These are phyloP conservation scores for Ranitomeya imitator DNA, from an alignment of 2,113 vertebrate genomes.

Conservation along the genomic window DNA sequence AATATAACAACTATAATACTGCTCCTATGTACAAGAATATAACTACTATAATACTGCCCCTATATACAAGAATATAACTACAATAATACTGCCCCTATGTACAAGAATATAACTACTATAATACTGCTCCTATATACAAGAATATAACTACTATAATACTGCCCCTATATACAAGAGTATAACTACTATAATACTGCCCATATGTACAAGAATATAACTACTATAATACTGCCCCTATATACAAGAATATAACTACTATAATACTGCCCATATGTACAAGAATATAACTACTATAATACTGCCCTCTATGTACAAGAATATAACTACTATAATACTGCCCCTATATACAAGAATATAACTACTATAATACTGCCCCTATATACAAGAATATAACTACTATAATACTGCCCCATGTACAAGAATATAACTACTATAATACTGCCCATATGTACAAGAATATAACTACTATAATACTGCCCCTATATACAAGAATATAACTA, in stretches of 20 bases:
- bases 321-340: conserved; percentile 9
- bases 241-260: no score
- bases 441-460: neutral
- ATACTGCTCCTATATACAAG: neutral
- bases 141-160: conserved; percentile 15
- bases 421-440: conserved; percentile 5
- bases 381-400: conserved; percentile 11
- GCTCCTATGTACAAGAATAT: no score
- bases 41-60: no score
- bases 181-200: no score
- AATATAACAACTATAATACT: no score
- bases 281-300: no score
- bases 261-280: no score
- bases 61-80: no score
- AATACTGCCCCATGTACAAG: neutral
- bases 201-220: no score
- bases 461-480: neutral
- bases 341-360: neutral
- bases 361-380: neutral
- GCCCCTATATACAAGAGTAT: neutral
- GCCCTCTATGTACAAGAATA: neutral
- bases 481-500: no score
- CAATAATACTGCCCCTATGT: no score
- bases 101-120: neutral
- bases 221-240: no score